phyloP scores from a whole-genome alignment of 2,888 invertebrate genomes.

The Pristionchus mayeri region DNA sequence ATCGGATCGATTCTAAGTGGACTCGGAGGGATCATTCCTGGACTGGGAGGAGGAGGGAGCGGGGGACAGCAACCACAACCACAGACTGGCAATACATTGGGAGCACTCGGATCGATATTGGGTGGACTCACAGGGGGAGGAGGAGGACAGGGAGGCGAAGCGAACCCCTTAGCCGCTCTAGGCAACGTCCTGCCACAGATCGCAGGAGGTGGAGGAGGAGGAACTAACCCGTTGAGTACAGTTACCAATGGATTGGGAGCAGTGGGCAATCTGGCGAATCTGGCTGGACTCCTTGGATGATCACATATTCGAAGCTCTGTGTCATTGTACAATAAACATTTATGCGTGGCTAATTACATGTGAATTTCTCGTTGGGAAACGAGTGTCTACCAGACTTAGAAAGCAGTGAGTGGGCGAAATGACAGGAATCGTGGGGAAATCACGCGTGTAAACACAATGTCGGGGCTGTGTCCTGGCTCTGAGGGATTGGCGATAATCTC shows the following conservation, averaged over 20 bases:
- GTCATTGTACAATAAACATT: background rate
- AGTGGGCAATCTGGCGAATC: constrained; percentile 21
- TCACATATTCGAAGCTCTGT: background rate
- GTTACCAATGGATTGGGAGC: background rate
- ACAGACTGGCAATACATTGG: background rate
- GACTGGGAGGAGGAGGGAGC: background rate
- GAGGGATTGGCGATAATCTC: background rate
- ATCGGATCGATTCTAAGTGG: background rate
- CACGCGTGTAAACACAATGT: constrained; percentile 25
- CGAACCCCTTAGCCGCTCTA: background rate
- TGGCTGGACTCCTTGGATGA: constrained; percentile 22
- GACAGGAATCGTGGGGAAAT: background rate
- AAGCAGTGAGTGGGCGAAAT: constrained; percentile 7
- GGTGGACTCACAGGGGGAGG: constrained; percentile 1
- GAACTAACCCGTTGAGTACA: background rate
- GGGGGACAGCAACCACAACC: background rate
- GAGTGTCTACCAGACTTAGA: constrained; percentile 5
- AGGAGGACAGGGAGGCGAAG: background rate
- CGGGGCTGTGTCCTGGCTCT: background rate
- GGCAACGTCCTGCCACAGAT: background rate
- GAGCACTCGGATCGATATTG: background rate
- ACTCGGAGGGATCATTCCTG: background rate
- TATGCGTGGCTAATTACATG: constrained; percentile 1
- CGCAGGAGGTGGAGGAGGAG: background rate
- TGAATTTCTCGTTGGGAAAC: background rate